A percentile compares a stretch with the other conserved stretches of the same genome.
phyloP scores from a whole-genome alignment of 2,888 invertebrate genomes.

The Tromatobia lineatoria region DNA sequence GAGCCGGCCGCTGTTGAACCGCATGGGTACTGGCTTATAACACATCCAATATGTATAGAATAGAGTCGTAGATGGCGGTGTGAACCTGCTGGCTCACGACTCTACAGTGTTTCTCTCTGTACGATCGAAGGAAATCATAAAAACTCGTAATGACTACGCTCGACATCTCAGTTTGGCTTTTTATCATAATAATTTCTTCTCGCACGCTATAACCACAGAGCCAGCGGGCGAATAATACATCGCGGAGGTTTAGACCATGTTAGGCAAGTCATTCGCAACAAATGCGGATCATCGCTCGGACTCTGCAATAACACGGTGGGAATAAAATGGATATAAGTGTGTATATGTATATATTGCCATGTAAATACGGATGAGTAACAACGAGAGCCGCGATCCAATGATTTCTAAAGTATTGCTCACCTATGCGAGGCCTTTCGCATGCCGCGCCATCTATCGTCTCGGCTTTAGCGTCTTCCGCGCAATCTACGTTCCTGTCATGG shows the following conservation, averaged over 20 bases:
- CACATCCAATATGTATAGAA: constrained; percentile 19
- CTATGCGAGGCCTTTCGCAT: constrained; percentile 20
- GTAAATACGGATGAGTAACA: constrained; percentile 31
- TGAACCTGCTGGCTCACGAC: constrained; percentile 51
- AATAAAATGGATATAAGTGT: constrained; percentile 9
- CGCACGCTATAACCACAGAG: constrained; percentile 15
- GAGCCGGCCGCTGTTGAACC: not conserved
- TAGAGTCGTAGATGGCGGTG: constrained; percentile 35
- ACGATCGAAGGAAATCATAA: constrained; percentile 63
- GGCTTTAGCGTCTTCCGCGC: constrained; percentile 1
- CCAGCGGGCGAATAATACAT: not conserved
- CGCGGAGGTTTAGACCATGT: not conserved
- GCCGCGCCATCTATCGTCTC: not conserved
- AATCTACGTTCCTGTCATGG: too few species aligned
- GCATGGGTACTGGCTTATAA: constrained; percentile 4
- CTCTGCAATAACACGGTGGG: constrained; percentile 30
- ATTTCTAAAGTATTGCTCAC: constrained; percentile 36
- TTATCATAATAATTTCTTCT: constrained; percentile 23
- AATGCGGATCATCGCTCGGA: constrained; percentile 36
- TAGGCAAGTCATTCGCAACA: constrained; percentile 39
- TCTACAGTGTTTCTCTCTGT: constrained; percentile 16
- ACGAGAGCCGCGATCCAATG: constrained; percentile 18
- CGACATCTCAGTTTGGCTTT: constrained; percentile 59
- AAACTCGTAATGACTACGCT: constrained; percentile 58
- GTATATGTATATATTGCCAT: not conserved